Evolutionary conservation across 2,113 vertebrate species (phyloP).

Genomic region (Aptenodytes forsteri): DNA sequence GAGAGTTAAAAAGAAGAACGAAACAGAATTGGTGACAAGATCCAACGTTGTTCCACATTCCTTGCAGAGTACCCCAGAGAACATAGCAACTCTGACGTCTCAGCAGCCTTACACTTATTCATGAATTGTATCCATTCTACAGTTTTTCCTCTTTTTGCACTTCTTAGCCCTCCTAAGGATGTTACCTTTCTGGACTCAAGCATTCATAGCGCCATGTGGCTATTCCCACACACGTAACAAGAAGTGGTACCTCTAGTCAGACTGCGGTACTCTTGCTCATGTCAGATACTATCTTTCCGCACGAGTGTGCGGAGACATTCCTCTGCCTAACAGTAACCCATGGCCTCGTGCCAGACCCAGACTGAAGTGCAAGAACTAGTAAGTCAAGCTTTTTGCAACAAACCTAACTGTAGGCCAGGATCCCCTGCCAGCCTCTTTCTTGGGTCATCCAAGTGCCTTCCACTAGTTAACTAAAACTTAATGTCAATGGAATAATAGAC

Average conservation of each 20-base stretch:
- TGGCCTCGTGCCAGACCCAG: neutral
- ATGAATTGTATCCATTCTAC: neutral
- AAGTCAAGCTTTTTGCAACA: neutral
- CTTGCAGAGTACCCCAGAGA: neutral
- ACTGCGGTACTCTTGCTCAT: neutral
- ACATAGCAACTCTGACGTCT: neutral
- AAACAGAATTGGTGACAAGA: neutral
- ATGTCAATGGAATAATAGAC: neutral
- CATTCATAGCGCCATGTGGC: neutral
- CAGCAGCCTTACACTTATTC: neutral
- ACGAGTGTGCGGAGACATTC: neutral
- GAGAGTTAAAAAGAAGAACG: neutral
- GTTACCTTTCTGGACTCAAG: neutral
- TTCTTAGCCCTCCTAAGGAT: neutral
- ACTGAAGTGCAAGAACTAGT: neutral
- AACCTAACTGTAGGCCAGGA: neutral
- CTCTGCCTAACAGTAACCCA: neutral
- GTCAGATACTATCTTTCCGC: neutral
- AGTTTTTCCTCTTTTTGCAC: neutral
- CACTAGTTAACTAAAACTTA: neutral
- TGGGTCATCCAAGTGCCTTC: neutral
- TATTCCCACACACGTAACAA: too few relatives aligned
- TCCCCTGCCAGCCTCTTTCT: neutral
- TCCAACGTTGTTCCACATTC: neutral
- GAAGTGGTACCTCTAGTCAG: neutral